Evolutionary conservation across 2,888 invertebrate genomes (phyloP).

Genomic region (Platycheirus rosarum): DNA sequence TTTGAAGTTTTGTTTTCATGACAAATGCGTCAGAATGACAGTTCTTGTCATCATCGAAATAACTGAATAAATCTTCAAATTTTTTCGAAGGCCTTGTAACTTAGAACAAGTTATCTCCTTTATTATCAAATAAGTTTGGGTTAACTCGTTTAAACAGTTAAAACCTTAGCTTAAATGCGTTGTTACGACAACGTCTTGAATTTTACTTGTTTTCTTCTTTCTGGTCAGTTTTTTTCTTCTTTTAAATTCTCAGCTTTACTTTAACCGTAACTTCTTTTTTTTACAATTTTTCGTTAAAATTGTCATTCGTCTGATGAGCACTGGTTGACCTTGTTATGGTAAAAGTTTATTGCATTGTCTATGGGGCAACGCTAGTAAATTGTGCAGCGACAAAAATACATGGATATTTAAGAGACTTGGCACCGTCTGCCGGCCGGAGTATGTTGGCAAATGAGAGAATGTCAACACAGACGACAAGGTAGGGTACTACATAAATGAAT

Average conservation of each 20-base stretch:
- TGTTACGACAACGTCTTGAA: background rate
- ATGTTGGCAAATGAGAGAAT: background rate
- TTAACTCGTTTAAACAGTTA: background rate
- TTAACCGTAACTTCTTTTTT: background rate
- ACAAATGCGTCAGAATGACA: no score
- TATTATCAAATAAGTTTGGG: no score
- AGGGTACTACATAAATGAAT: no score
- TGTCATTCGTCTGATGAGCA: constrained; percentile 49
- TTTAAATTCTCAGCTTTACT: constrained; percentile 12
- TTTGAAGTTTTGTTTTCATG: no score
- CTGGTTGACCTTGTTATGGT: constrained; percentile 67
- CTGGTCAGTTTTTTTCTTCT: background rate
- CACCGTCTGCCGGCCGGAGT: background rate
- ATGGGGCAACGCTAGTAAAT: constrained; percentile 19
- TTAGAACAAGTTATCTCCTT: no score
- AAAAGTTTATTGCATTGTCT: constrained; percentile 68
- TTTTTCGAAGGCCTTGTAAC: no score
- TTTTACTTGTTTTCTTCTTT: background rate
- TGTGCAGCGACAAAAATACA: background rate
- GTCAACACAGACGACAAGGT: background rate
- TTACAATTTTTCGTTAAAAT: constrained; percentile 25
- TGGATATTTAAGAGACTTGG: no score
- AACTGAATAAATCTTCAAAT: no score
- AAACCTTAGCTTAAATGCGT: no score
- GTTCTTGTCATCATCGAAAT: no score